Base-by-base conservation (phyloP, 2,888 invertebrate species). In the Phymatocera aterrima region DNA sequence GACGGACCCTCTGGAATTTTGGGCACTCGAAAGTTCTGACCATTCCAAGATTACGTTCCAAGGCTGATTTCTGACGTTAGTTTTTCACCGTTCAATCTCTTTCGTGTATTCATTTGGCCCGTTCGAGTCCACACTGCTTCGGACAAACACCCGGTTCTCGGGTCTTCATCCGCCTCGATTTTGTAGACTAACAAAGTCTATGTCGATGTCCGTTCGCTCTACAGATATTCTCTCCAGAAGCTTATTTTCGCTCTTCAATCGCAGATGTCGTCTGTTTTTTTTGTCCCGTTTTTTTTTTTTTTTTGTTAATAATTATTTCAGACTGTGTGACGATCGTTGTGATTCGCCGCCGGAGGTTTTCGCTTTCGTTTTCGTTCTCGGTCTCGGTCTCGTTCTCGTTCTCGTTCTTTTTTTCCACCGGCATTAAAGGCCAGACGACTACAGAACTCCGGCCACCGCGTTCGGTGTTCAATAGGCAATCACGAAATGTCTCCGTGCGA, bases 91-190 rank as follows among this genome's bases (percentile, higher is more conserved):
- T 77, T 75, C 15, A 18, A 70, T 78, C 68, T 82, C 80, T 80
- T 83, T 82, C 83, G 37, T 64, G 83, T 87, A 85, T 86, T 85
- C 86, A 86, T 86, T 85, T 80, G 83, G 83, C 81, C 80, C 64
- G 21, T 72, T 51, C n/a, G n/a, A n/a, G 34, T 15, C 72, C n/a
- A n/a, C n/a, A n/a, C n/a, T n/a, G n/a, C n/a, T n/a, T n/a, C n/a
- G n/a, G n/a, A 34, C 65, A 34, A 18, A 1, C 65, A 28, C 65
- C n/a, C n/a, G n/a, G n/a, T n/a, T n/a, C n/a, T n/a, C n/a, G n/a
- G n/a, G n/a, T n/a, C n/a, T n/a, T n/a, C n/a, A n/a, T n/a, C n/a
- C n/a, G n/a, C n/a, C n/a, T n/a, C n/a, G n/a, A n/a, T n/a, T n/a
- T n/a, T n/a, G n/a, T n/a, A n/a, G n/a, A n/a, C n/a, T n/a, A n/a